These are phyloP conservation scores for Congeria kusceri DNA, from an alignment of 2,888 invertebrate species.

Conservation along the genomic window DNA sequence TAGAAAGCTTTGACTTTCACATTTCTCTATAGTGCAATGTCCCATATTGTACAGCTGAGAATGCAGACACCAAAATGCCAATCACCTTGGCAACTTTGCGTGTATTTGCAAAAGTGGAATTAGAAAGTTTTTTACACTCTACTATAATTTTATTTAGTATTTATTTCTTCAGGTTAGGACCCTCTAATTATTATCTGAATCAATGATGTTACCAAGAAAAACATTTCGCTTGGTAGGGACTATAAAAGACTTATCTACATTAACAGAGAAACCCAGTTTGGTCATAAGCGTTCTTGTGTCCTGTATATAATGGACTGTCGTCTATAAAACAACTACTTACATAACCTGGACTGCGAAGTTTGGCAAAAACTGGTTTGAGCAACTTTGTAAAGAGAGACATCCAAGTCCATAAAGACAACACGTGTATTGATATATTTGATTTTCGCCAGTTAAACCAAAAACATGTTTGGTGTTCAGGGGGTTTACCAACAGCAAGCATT, in stretches of 20 bases:
- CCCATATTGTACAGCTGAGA: constrained; percentile 51
- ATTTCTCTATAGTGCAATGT: constrained; percentile 42
- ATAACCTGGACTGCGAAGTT: constrained; percentile 41
- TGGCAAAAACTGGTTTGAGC: constrained; percentile 59
- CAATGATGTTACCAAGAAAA: constrained; percentile 47
- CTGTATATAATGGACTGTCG: constrained; percentile 46
- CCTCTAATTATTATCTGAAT: constrained; percentile 48
- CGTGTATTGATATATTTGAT: constrained; percentile 36
- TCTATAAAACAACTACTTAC: constrained; percentile 56
- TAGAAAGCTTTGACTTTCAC: constrained; percentile 24
- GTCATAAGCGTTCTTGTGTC: constrained; percentile 18
- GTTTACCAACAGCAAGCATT: constrained; percentile 34
- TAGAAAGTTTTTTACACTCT: constrained; percentile 7
- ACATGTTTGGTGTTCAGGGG: constrained; percentile 31
- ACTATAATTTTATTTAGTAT: constrained; percentile 26
- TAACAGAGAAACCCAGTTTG: constrained; percentile 36
- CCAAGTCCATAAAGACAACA: constrained; percentile 2
- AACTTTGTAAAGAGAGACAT: constrained; percentile 61
- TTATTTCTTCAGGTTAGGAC: constrained; percentile 41
- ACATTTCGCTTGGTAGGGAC: constrained; percentile 32
- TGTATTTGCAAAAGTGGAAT: constrained; percentile 12
- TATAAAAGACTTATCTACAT: constrained; percentile 49
- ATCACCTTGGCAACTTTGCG: constrained; percentile 40
- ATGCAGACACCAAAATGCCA: constrained; percentile 40
- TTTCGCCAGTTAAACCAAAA: constrained; percentile 53